Percentiles rank a stretch among this genome's conserved stretches.
phyloP scores from a whole-genome alignment of 2,797 vertebrate genomes.

The Lepus townsendii region DNA sequence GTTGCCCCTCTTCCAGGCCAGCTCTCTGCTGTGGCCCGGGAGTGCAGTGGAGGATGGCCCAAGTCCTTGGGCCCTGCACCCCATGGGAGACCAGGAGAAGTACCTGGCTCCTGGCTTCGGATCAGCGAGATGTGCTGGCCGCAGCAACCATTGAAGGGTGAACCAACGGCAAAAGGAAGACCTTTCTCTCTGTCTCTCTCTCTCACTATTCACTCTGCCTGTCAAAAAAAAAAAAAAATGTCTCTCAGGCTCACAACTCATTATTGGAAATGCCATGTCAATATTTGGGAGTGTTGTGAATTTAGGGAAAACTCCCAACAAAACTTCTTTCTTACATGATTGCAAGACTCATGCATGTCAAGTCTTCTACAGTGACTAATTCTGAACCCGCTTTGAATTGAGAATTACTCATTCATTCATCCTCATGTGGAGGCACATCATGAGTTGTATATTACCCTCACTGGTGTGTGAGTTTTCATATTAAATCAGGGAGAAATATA shows the following conservation, averaged over 20 bases:
- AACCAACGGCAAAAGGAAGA: too few species aligned
- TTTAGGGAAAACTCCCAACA: constrained; percentile 3
- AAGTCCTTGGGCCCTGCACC: too few species aligned
- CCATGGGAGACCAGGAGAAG: too few species aligned
- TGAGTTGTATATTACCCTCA: not conserved
- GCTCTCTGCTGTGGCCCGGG: too few species aligned
- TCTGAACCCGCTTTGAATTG: not conserved
- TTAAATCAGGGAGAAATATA: constrained; percentile 26
- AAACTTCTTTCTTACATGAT: constrained; percentile 3
- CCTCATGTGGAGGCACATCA: not conserved
- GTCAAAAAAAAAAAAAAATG: too few species aligned
- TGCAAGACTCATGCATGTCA: not conserved
- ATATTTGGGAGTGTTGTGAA: constrained; percentile 27
- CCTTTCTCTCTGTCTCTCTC: too few species aligned
- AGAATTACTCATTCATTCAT: constrained; percentile 31
- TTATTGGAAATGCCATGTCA: constrained; percentile 15
- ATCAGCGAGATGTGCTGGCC: too few species aligned
- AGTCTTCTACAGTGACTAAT: constrained; percentile 38
- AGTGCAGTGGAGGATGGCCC: too few species aligned
- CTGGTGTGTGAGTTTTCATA: not conserved
- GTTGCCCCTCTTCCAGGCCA: too few species aligned
- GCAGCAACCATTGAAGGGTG: too few species aligned
- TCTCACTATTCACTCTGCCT: too few species aligned
- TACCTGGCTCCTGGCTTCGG: too few species aligned
- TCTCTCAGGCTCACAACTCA: constrained; percentile 1